Percentiles rank a stretch among this genome's conserved stretches.
Evolutionary conservation across 2,888 invertebrate species (phyloP).

Genomic region (Bellardia pandia): DNA sequence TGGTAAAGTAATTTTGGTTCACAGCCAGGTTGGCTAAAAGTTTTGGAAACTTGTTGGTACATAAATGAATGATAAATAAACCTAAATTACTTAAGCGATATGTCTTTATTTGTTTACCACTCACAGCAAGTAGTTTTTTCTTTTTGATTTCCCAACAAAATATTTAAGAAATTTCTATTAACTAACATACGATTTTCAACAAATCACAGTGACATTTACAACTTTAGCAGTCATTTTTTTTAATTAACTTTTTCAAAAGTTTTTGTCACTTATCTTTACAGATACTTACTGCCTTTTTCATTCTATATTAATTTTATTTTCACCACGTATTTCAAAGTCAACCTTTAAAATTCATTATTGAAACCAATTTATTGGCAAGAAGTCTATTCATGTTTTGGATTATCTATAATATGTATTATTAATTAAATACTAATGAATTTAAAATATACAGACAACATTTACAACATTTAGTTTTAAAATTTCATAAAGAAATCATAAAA

Average conservation of each 20-base stretch:
- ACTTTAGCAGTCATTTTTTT: background rate
- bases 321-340: background rate
- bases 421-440: background rate
- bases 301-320: background rate
- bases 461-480: too few species aligned
- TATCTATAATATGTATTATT: background rate
- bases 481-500: background rate
- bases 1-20: too few species aligned
- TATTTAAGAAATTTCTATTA: background rate
- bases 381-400: background rate
- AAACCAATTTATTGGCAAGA: background rate
- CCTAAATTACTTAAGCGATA: too few species aligned
- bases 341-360: background rate
- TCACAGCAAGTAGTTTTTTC: too few species aligned
- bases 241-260: background rate
- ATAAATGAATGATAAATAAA: too few species aligned
- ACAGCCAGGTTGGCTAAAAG: too few species aligned
- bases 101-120: too few species aligned
- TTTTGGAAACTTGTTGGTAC: too few species aligned
- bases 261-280: background rate
- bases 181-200: background rate
- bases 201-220: background rate
- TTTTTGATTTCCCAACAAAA: background rate
- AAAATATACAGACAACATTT: background rate
- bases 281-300: background rate